Conservation (phyloP, 2,113 vertebrate species). For the Clarias batrachus region DNA sequence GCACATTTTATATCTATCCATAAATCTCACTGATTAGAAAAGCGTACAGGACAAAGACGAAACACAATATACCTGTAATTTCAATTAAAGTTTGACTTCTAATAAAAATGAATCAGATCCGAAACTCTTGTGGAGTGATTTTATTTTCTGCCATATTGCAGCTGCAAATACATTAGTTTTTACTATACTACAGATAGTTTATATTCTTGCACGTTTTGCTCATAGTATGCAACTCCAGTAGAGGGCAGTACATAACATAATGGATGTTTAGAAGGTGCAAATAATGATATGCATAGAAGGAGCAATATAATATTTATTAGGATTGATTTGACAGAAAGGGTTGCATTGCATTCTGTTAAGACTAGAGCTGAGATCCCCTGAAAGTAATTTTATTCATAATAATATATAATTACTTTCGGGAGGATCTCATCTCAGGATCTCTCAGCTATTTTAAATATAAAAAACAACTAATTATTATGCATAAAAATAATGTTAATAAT, state of each 20-base stretch:
- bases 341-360: background rate
- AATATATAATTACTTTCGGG: no score
- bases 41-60: background rate
- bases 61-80: slow-evolving; percentile 24
- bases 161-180: background rate
- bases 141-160: background rate
- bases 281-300: background rate
- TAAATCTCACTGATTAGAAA: slow-evolving; percentile 8
- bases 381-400: background rate
- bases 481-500: no score
- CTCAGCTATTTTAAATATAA: no score
- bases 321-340: background rate
- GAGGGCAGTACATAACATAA: no score
- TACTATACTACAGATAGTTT: background rate
- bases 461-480: no score
- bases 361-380: background rate
- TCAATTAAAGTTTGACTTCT: slow-evolving; percentile 34
- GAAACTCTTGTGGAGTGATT: slow-evolving; percentile 3
- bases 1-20: slow-evolving; percentile 7
- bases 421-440: no score
- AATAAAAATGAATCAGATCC: slow-evolving; percentile 32
- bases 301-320: background rate
- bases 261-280: background rate
- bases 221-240: background rate
- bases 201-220: background rate